Evolutionary conservation across 2,113 vertebrate species (phyloP).

Genomic region (Dromiciops gliroides): DNA sequence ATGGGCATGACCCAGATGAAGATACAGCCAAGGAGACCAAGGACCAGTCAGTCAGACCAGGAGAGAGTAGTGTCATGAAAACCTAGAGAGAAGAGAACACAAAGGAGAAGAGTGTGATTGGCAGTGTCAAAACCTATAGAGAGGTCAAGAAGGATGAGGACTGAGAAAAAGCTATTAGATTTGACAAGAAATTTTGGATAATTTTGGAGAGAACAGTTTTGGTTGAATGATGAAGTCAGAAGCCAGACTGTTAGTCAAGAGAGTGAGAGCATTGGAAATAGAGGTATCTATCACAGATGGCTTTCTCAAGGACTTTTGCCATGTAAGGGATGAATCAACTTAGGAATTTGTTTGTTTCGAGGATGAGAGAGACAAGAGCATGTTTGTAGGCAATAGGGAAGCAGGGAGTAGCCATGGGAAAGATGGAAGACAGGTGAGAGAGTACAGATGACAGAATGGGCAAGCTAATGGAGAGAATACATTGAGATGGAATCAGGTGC

Average conservation of each 20-base stretch:
- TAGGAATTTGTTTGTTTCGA: neutral
- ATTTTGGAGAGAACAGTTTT: neutral
- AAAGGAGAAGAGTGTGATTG: neutral
- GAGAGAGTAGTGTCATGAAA: neutral
- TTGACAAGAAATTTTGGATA: neutral
- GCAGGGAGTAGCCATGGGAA: neutral
- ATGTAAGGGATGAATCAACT: neutral
- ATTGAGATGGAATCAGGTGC: no score
- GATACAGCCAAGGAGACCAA: neutral
- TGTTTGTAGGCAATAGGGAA: neutral
- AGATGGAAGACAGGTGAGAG: neutral
- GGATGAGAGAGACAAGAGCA: neutral
- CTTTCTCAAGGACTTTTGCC: neutral
- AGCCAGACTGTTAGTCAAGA: neutral
- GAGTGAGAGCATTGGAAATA: neutral
- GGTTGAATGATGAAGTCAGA: neutral
- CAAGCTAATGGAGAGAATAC: neutral
- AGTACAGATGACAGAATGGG: neutral
- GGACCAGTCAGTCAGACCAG: neutral
- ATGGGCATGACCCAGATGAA: neutral
- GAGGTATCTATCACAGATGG: neutral
- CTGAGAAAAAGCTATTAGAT: neutral
- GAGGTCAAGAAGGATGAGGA: neutral
- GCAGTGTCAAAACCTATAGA: neutral
- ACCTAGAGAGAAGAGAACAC: neutral